Base-by-base conservation (phyloP, 2,797 vertebrate genomes). In the Enteromius unitaeniatus region DNA sequence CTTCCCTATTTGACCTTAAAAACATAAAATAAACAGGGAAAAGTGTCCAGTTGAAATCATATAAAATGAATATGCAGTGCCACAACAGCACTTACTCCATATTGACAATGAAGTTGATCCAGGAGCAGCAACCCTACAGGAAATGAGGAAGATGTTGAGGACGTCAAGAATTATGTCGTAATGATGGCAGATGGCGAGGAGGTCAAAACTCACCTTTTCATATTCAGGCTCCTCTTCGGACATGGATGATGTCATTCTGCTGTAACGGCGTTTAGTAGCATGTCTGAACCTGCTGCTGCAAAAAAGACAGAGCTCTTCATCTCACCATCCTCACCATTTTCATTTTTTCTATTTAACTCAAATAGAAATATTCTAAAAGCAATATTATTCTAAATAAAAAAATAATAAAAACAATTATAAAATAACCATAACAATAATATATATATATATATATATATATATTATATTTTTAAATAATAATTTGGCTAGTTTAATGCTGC, bases 101-200 rank as follows among this genome's bases (percentile, higher is more conserved):
- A 72, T 91, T 94, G 88, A 99, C 90, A 88, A 97, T 94, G 60
- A 95, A 96, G 0, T 93, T 92, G 85, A 99, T 85, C 98, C 97
- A 99, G 42, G 96, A 95, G 90, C 96, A 99, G 91, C 94, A 96
- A 0, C 96, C 96, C 98, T 99, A 78, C 1, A 91, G 85, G 92
- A 82, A 9, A 75, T 49, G 19, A 73, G 23, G 51, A 82, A 51
- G 19, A 23, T 47, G 23, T 45, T 19, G 53, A 79, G 10, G 8
- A 76, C 26, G 37, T 73, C 58, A 78, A 11, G 28, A 11, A 83
- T 45, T 5, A 72, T 64, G 31, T 37, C 28, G 67, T 79, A 55
- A 55, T 58, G 15, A 34, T 42, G 9, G 10, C 40, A 5, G 10
- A 78, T 72, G 51, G 77, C 11, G 2, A 79, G 49, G 69, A 65